Conservation (phyloP, 2,888 invertebrate species). For the Trichopoda pennipes region DNA sequence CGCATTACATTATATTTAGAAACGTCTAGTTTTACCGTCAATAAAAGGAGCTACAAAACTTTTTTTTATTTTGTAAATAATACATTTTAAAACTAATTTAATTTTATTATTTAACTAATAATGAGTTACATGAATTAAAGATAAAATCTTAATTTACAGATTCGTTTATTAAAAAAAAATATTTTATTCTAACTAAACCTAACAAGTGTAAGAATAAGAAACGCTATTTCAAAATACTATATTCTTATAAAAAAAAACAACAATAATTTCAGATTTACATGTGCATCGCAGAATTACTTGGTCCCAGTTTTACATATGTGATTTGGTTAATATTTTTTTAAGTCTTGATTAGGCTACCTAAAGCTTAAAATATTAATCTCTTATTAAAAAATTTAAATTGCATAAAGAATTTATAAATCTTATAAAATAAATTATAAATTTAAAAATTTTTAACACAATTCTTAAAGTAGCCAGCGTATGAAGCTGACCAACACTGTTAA, state of each 20-base stretch:
- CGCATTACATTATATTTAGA: no score
- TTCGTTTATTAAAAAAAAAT: neutral
- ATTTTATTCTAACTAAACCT: slow-evolving; percentile 16
- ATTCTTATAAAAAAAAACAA: neutral
- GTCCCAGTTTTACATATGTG: slow-evolving; percentile 37
- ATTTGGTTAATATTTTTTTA: neutral
- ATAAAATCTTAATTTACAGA: no score
- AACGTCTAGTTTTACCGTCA: no score
- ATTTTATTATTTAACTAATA: neutral
- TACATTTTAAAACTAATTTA: neutral
- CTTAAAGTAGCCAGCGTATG: slow-evolving; percentile 69
- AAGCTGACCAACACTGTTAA: slow-evolving; percentile 68
- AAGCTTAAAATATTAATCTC: neutral
- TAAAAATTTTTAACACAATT: slow-evolving; percentile 2
- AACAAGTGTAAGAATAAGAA: slow-evolving; percentile 8
- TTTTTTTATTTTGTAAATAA: neutral
- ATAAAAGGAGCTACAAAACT: neutral
- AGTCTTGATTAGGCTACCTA: slow-evolving; percentile 7
- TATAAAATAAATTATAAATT: no score
- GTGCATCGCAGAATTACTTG: slow-evolving; percentile 22
- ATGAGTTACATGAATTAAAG: neutral
- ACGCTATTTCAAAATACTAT: neutral
- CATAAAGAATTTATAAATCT: no score
- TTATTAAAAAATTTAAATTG: no score
- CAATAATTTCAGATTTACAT: neutral